Evolutionary conservation across 2,113 vertebrate genomes (phyloP), one percentile per base, ranked within the genome.

Genomic region (Pygoscelis antarcticus): DNA sequence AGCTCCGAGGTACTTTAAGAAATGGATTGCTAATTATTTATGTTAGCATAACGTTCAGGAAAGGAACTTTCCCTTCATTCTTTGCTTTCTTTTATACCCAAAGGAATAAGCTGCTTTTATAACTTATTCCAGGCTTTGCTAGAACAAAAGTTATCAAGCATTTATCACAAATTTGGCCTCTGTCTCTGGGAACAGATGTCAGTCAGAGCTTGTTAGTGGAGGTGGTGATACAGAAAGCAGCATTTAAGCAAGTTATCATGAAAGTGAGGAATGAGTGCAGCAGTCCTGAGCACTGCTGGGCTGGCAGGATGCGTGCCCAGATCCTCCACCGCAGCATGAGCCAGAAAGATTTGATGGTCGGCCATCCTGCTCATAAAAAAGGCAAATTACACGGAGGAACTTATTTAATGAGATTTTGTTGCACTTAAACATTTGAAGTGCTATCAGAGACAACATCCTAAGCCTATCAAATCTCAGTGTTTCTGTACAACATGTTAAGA

Each of bases 11-110:
- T 44, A 34, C 64, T 66, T 62, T 26, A 60, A 83, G 71, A 74
- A 86, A 44, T 6, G 14, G 30, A 10, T 64, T 80, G 66, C 81
- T 95, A 86, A 94, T 96, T 94, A 91, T 93, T 97, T 58, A 90
- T 90, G 54, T 70, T 77, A 91, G 26, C 51, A 32, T 44, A 78
- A 62, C 0, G 0, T 66, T 84, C 77, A 58, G 87, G 23, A 68
- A 77, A 81, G 64, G 70, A 95, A 52, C 75, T 83, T 90, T 70
- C 76, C 40, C 51, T 92, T 76, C 23, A 0, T 87, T 79, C 85
- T 77, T 88, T 58, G 58, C 65, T 86, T 80, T 40, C 55, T 55
- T 87, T 88, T 68, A 76, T 79, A 26, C 66, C 57, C 84, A 40
- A 51, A 79, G 72, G 84, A 92, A 89, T 75, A 90, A 89, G 76